A percentile compares a stretch with the other conserved stretches of the same genome.
These are phyloP conservation scores for Dicyrtoma fusca DNA, from an alignment of 2,888 invertebrate genomes.

Conservation along the genomic window DNA sequence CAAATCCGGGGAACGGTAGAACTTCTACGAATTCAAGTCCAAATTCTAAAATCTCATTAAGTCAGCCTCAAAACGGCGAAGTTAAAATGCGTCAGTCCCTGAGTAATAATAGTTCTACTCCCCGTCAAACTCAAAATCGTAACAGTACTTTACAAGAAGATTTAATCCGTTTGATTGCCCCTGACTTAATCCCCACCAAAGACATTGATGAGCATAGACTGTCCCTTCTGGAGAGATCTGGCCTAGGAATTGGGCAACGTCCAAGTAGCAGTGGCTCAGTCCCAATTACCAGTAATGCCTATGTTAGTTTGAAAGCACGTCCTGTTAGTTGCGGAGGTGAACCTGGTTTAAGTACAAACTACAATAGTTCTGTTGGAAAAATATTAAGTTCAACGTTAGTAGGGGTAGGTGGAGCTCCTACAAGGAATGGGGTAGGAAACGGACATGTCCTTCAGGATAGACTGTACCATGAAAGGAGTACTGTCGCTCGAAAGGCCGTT, in stretches of 20 bases:
- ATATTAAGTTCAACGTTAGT: too few relatives aligned
- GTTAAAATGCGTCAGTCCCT: constrained; percentile 65
- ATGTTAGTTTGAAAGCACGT: constrained; percentile 33
- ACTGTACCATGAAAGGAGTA: too few relatives aligned
- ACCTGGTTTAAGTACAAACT: constrained; percentile 11
- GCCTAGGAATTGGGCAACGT: not conserved
- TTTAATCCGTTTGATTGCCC: constrained; percentile 81
- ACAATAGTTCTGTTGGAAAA: not conserved
- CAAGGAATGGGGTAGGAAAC: not conserved
- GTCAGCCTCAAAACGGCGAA: constrained; percentile 55
- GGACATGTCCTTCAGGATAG: not conserved
- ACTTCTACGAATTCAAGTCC: constrained; percentile 22
- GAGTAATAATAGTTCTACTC: constrained; percentile 56
- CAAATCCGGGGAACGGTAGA: constrained; percentile 9
- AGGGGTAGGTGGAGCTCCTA: too few relatives aligned
- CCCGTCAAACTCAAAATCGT: constrained; percentile 57
- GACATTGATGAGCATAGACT: constrained; percentile 5
- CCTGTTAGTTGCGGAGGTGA: constrained; percentile 42
- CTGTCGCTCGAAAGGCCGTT: too few relatives aligned
- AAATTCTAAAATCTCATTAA: not conserved
- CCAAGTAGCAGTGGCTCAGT: constrained; percentile 44
- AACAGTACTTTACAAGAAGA: constrained; percentile 80
- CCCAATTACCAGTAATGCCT: constrained; percentile 25
- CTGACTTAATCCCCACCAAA: constrained; percentile 65
- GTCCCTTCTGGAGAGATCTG: constrained; percentile 1